A percentile compares a stretch with the other conserved stretches of the same genome.
These are phyloP conservation scores for Pelagia noctiluca DNA, from an alignment of 30 jellyfish, hydroid and myxozoan species.

Conservation along the genomic window DNA sequence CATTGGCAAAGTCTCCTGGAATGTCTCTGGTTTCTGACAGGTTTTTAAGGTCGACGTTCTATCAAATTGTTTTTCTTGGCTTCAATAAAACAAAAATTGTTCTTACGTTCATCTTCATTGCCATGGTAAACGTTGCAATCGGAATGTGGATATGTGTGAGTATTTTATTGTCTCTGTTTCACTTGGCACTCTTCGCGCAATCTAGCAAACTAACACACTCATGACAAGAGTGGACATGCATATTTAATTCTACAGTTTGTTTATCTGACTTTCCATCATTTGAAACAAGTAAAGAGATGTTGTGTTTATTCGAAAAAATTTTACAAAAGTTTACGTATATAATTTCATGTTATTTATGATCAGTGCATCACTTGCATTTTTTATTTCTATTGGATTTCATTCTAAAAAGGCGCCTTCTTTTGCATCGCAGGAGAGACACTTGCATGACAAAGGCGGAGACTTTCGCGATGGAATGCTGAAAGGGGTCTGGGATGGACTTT, in stretches of 20 bases:
- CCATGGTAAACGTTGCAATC: slow-evolving; percentile 42
- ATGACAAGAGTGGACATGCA: too few species aligned
- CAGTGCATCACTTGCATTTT: not conserved
- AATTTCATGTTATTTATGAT: not conserved
- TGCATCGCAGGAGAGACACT: slow-evolving; percentile 31
- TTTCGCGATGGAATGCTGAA: slow-evolving; percentile 34
- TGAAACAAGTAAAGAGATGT: too few species aligned
- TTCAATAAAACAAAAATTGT: slow-evolving; percentile 13
- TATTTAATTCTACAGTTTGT: too few species aligned
- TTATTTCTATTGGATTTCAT: not conserved
- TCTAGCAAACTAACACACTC: too few species aligned
- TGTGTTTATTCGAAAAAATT: too few species aligned
- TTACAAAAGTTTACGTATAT: not conserved
- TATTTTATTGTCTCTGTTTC: not conserved
- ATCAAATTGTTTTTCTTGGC: slow-evolving; percentile 26
- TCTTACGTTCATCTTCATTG: slow-evolving; percentile 5
- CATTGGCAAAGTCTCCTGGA: slow-evolving; percentile 53
- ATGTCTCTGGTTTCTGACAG: slow-evolving; percentile 47
- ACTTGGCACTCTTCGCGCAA: not conserved
- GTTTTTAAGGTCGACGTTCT: slow-evolving; percentile 31
- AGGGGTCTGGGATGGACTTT: slow-evolving; percentile 61
- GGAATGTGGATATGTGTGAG: slow-evolving; percentile 56
- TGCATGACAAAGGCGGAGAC: slow-evolving; percentile 54
- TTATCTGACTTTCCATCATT: too few species aligned
- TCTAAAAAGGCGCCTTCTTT: not conserved